Evolutionary conservation across 2,797 vertebrate species (phyloP), one percentile per base, ranked within the genome.

Genomic region (Vultur gryphus): DNA sequence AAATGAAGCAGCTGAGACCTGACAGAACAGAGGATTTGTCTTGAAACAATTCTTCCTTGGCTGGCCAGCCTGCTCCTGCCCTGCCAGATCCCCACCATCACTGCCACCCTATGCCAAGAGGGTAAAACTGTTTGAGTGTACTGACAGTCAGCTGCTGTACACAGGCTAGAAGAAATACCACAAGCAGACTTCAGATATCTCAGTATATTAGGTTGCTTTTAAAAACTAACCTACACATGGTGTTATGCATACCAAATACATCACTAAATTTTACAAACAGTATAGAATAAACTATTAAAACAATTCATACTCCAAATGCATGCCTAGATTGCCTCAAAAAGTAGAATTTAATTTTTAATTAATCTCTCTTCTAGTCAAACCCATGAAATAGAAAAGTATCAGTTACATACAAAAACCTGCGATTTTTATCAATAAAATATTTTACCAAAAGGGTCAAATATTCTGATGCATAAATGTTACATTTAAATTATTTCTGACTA

Each of bases 171-270:
- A 83, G 43, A 37, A 85, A 54, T 4, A 55, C 18, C 59, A 66
- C 21, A 62, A 46, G 35, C 26, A 57, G 52, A 48, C 28, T 86
- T 25, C 15, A 43, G 19, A 9, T 13, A n/a, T 5, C 28, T 73
- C 48, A n/a, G 13, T 51, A 4, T 5, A 48, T 17, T 23, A 20
- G 20, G 69, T 2, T 35, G 25, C 15, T 91, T 84, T 75, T 28
- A 39, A 78, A 93, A 88, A 54, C 7, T 46, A 75, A 39, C 20
- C 35, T 54, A 72, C 41, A 49, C 0, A 0, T 54, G 33, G 11
- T 58, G 23, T 33, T 54, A 37, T 0, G 3, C 11, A 48, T 4
- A n/a, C 3, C 58, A 90, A n/a, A 33, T 16, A 37, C 0, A 0
- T 46, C 39, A 71, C 16, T 1, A 2, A 16, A 64, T 65, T 54